A percentile compares a stretch with the other conserved stretches of the same genome.
These are phyloP conservation scores for Drosophila lutescens DNA, from an alignment of 2,888 invertebrate genomes.

Conservation along the genomic window DNA sequence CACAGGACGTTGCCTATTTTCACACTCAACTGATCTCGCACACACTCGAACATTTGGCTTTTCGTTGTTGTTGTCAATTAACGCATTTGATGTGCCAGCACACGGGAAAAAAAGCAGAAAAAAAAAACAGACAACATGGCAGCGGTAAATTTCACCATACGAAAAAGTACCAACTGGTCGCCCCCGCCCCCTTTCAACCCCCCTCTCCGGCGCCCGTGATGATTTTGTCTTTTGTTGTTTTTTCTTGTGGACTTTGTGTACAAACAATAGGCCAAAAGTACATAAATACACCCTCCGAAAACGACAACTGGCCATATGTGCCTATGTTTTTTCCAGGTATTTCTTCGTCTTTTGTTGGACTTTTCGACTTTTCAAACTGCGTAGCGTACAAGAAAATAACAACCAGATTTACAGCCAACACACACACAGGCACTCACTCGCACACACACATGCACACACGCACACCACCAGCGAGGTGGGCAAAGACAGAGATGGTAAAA, in stretches of 20 bases:
- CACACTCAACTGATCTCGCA: slow-evolving; percentile 54
- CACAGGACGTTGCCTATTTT: slow-evolving; percentile 63
- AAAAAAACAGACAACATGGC: slow-evolving; percentile 64
- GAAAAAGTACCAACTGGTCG: slow-evolving; percentile 52
- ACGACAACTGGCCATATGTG: slow-evolving; percentile 8
- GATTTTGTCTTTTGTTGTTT: slow-evolving; percentile 30
- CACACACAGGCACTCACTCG: slow-evolving; percentile 12
- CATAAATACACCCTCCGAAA: slow-evolving; percentile 14
- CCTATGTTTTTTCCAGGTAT: slow-evolving; percentile 10
- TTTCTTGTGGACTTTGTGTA: slow-evolving; percentile 30
- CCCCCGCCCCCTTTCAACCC: slow-evolving; percentile 3
- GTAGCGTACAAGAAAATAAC: slow-evolving; percentile 41
- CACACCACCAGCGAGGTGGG: slow-evolving; percentile 13
- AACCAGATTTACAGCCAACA: slow-evolving; percentile 42
- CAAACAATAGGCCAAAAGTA: slow-evolving; percentile 36
- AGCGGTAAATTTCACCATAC: slow-evolving; percentile 66
- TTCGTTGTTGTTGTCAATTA: slow-evolving; percentile 71
- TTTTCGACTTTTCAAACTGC: slow-evolving; percentile 9
- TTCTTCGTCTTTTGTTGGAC: slow-evolving; percentile 6
- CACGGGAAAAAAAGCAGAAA: slow-evolving; percentile 34
- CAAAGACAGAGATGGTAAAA: slow-evolving; percentile 5
- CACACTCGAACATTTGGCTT: slow-evolving; percentile 16
- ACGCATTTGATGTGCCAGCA: slow-evolving; percentile 64
- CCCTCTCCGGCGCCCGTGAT: slow-evolving; percentile 47
- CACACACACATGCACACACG: slow-evolving; percentile 9